These are phyloP conservation scores for Tridacna gigas DNA, from an alignment of 2,888 invertebrate species.

Conservation along the genomic window DNA sequence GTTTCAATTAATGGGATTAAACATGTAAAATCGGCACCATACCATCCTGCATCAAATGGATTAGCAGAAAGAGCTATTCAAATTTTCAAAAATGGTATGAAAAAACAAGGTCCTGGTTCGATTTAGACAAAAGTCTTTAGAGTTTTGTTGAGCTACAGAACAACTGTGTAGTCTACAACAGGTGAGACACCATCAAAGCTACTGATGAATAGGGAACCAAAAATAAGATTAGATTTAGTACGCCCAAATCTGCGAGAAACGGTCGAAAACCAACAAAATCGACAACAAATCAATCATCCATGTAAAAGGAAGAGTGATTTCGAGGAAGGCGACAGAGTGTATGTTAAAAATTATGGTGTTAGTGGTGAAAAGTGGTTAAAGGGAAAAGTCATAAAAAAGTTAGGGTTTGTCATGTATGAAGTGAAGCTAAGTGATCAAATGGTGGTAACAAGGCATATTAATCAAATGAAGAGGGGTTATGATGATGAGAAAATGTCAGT, in stretches of 20 bases:
- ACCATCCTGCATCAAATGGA: constrained; percentile 65
- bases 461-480: no score
- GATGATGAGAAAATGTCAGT: no score
- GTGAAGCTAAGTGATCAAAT: not conserved
- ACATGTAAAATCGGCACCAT: constrained; percentile 57
- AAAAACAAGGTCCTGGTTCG: constrained; percentile 26
- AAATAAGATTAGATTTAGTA: constrained; percentile 25
- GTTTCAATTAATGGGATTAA: constrained; percentile 45
- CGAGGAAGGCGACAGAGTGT: not conserved
- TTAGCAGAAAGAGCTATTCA: constrained; percentile 66
- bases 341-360: constrained; percentile 13
- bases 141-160: not conserved
- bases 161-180: not conserved
- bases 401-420: not conserved
- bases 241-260: constrained; percentile 10
- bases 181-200: constrained; percentile 15
- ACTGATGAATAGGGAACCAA: constrained; percentile 16
- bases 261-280: constrained; percentile 25
- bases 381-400: not conserved
- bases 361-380: constrained; percentile 4
- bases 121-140: not conserved
- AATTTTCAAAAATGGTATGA: constrained; percentile 63
- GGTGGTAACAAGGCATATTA: not conserved
- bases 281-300: constrained; percentile 18
- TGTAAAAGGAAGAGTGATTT: not conserved